Evolutionary conservation across 2,888 invertebrate species (phyloP), one percentile per base, ranked within the genome.

Genomic region (Anaspis maculata): DNA sequence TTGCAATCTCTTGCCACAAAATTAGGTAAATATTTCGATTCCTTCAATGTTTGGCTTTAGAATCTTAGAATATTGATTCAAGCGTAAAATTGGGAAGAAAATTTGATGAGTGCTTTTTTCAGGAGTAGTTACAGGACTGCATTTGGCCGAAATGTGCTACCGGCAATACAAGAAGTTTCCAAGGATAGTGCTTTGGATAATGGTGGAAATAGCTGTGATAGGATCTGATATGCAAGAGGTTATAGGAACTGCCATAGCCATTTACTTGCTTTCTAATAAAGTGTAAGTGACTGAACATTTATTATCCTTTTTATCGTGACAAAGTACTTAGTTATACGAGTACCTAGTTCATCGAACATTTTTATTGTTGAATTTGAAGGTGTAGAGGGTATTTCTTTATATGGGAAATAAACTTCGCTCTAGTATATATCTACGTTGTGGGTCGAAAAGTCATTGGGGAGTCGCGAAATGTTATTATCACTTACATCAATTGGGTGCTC

Each of bases 151-250:
- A 66, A 76, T 83, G 74, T 77, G 86, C 63, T 73, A 80, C 64
- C 66, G 78, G 51, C 76, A 83, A 57, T 90, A 90, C 57, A 82
- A 79, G 47, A 74, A 68, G 46, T 46, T 81, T 23, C 88, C 89
- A 1, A 72, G 89, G 33, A 54, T 85, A 30, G 66, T 86, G 39
- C 68, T 90, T 14, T 91, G 89, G 89, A 72, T 90, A 30, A 89
- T 90, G 89, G 77, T 87, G 34, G 90, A 91, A 67, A 80, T 91
- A 37, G 90, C 90, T 3, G 89, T 91, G 47, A 88, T 91, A 50
- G 89, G 88, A 15, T 83, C 83, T 29, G 89, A 89, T 59, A 89
- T 89, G 82, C 89, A 90, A 64, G 89, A 90, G 70, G 88, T 90
- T 25, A 90, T 91, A 49, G 90, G 90, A 43, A 89, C 90, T 3